Base-by-base conservation (phyloP, 92 coral and sea anemone genomes). In the Porites lobata region DNA sequence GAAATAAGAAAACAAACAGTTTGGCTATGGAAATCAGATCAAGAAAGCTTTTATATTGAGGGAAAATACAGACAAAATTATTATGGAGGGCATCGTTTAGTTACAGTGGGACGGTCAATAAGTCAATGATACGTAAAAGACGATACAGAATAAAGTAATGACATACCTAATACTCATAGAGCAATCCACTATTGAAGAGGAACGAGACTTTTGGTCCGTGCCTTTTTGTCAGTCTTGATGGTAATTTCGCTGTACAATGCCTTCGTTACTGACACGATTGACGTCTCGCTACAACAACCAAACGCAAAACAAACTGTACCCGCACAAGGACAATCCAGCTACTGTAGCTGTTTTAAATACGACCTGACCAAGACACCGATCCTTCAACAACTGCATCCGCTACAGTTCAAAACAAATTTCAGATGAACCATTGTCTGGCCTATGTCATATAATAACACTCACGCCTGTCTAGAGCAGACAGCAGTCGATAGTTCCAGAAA, bases 401-500 rank as follows among this genome's bases (percentile, higher is more conserved):
- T 72, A 8, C 57, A 43, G 76, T 14, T 47, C 6, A 21, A 9
- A 38, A 51, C 18, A 38, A 70, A 15, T 11, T 70, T 70, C 43
- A 8, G 56, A 11, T 51, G 19, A 75, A 75, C 26, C n/a, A 52
- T 70, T 70, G 78, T 82, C 78, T 82, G 78, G 76, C 17, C 9
- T 10, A 54, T 58, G 76, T 70, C 86, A 50, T 38, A 24, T 15
- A 9, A 54, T 56, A 61, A 19, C 58, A 59, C 69, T 24, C 47
- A 53, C 57, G 21, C 51, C 72, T 1, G 63, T 80, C 65, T 50
- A 5, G 18, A 11, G 11, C 29, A 65, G 11, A 1, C 0, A 51
- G 15, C 69, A 12, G 58, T 71, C 77, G 77, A 72, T 56, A 22
- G 77, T 69, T 57, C 63, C 21, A 29, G 86, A 70, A 80, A 32